Percentiles rank a stretch among this genome's conserved stretches.
Evolutionary conservation across 2,888 invertebrate species (phyloP).

Genomic region (Leuctra nigra): DNA sequence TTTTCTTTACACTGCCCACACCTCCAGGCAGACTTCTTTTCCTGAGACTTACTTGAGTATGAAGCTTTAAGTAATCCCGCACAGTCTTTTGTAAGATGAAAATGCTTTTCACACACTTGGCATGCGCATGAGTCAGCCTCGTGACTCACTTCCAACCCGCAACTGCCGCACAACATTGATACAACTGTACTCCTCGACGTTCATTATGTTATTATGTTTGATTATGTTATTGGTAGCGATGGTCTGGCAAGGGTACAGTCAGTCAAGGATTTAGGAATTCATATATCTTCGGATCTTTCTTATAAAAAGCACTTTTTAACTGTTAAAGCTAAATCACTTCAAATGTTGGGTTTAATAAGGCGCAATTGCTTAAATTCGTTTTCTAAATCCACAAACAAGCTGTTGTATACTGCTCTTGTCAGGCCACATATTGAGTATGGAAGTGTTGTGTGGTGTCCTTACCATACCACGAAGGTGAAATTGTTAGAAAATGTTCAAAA

Average conservation of each 20-base stretch:
- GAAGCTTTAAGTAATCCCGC: too few relatives aligned
- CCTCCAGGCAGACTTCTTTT: too few relatives aligned
- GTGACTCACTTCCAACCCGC: too few relatives aligned
- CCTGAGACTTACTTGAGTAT: too few relatives aligned
- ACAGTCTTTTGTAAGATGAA: too few relatives aligned
- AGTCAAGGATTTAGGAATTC: background rate
- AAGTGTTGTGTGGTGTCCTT: conserved; percentile 4
- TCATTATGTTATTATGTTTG: too few relatives aligned
- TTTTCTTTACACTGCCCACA: too few relatives aligned
- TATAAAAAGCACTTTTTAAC: background rate
- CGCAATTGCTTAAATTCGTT: conserved; percentile 1
- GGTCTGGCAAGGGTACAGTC: background rate
- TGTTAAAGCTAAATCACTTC: background rate
- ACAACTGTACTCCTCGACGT: too few relatives aligned
- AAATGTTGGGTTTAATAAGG: background rate
- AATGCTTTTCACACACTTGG: too few relatives aligned
- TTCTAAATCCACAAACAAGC: background rate
- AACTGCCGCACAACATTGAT: too few relatives aligned
- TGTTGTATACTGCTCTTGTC: background rate
- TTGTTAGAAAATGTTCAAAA: background rate
- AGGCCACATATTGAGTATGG: conserved; percentile 10
- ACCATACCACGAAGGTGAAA: background rate
- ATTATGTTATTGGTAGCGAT: background rate
- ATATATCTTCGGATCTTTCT: background rate
- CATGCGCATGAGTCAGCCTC: too few relatives aligned